Evolutionary conservation across 2,888 invertebrate species (phyloP).

Genomic region (Syritta pipiens): DNA sequence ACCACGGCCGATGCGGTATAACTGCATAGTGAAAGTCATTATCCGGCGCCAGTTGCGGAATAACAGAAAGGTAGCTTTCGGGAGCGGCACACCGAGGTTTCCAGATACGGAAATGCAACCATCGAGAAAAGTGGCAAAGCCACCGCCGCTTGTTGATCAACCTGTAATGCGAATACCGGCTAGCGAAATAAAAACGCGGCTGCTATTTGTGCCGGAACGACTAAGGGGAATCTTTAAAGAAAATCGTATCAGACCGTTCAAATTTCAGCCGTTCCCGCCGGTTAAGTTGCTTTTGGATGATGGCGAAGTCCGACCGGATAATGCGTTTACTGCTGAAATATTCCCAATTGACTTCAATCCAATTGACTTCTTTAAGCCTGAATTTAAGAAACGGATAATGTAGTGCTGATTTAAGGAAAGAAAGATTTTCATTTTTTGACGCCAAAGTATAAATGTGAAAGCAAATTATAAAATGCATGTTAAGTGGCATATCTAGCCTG

Average conservation of each 20-base stretch:
- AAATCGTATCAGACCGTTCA: conserved; percentile 74
- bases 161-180: conserved; percentile 65
- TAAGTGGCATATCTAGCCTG: no score
- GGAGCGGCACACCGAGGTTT: conserved; percentile 75
- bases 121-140: conserved; percentile 69
- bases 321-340: neutral
- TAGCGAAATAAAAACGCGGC: conserved; percentile 65
- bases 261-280: conserved; percentile 74
- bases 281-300: conserved; percentile 74
- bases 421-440: no score
- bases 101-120: conserved; percentile 71
- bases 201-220: conserved; percentile 72
- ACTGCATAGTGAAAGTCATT: conserved; percentile 73
- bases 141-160: conserved; percentile 71
- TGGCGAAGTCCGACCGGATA: conserved; percentile 66
- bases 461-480: no score
- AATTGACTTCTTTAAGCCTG: neutral
- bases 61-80: conserved; percentile 76
- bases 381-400: no score
- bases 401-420: no score
- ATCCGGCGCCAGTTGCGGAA: conserved; percentile 73
- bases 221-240: conserved; percentile 70
- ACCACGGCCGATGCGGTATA: conserved; percentile 68
- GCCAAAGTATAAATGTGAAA: no score
- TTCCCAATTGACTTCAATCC: neutral